Conservation (phyloP, 2,888 invertebrate species). For the Agonopterix alstromeriana region DNA sequence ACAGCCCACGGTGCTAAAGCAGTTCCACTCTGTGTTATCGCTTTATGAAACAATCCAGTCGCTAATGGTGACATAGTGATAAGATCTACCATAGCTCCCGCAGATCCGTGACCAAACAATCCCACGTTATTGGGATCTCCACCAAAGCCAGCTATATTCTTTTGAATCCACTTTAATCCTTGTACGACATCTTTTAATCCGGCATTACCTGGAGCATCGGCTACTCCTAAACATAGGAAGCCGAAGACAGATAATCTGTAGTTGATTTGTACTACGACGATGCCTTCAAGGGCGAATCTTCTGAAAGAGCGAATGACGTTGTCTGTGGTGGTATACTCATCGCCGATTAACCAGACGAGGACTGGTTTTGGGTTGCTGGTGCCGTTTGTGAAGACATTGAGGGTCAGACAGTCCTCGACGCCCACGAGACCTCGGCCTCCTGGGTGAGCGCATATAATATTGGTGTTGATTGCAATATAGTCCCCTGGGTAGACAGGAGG, state of each 20-base stretch:
- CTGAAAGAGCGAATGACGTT: slow-evolving; percentile 52
- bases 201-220: slow-evolving; percentile 86
- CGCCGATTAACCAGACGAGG: slow-evolving; percentile 54
- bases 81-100: slow-evolving; percentile 76
- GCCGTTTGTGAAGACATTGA: slow-evolving; percentile 48
- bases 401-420: slow-evolving; percentile 52
- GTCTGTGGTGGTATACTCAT: slow-evolving; percentile 39
- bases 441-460: slow-evolving; percentile 42
- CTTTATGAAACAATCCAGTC: slow-evolving; percentile 47
- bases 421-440: slow-evolving; percentile 44
- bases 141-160: slow-evolving; percentile 84
- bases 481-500: slow-evolving; percentile 26
- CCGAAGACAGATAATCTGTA: slow-evolving; percentile 86
- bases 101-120: slow-evolving; percentile 88
- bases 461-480: slow-evolving; percentile 25
- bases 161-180: slow-evolving; percentile 84
- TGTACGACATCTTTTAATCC: slow-evolving; percentile 90
- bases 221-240: slow-evolving; percentile 78
- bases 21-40: slow-evolving; percentile 56
- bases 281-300: slow-evolving; percentile 79
- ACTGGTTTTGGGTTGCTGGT: slow-evolving; percentile 44
- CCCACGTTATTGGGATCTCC: slow-evolving; percentile 86
- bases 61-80: slow-evolving; percentile 47
- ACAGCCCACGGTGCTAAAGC: slow-evolving; percentile 59
- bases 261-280: slow-evolving; percentile 80